A percentile compares a stretch with the other conserved stretches of the same genome.
Conservation (phyloP, 2,797 vertebrate genomes). For the Syngnathus rostellatus region DNA sequence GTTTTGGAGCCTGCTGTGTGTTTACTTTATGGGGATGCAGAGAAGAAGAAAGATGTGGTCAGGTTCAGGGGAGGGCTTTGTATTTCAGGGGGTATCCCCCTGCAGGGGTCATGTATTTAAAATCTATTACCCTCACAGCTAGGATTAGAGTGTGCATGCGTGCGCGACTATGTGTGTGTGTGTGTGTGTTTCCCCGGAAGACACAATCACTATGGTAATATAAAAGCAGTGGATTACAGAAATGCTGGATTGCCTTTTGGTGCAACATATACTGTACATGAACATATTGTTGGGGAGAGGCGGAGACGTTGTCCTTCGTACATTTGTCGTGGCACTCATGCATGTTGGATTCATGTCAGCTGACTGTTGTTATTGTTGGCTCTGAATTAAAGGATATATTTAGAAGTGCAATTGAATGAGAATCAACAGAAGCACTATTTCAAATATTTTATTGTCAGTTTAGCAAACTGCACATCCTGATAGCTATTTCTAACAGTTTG, state of each 20-base stretch:
- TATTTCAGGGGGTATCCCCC: slow-evolving; percentile 60
- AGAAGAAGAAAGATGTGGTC: slow-evolving; percentile 34
- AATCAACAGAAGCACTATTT: background rate
- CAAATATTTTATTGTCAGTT: background rate
- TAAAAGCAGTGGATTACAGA: slow-evolving; percentile 68
- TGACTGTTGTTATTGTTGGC: background rate
- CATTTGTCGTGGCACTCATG: background rate
- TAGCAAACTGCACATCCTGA: background rate
- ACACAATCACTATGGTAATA: slow-evolving; percentile 72
- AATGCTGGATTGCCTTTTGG: slow-evolving; percentile 51
- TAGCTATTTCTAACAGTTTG: background rate
- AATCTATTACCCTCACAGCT: slow-evolving; percentile 73
- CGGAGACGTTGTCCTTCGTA: background rate
- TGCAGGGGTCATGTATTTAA: slow-evolving; percentile 71
- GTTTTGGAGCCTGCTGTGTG: slow-evolving; percentile 24
- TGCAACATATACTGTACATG: slow-evolving; percentile 28
- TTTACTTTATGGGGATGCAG: slow-evolving; percentile 33
- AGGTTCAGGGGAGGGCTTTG: slow-evolving; percentile 53
- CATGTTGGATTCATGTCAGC: background rate
- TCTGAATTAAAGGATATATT: background rate
- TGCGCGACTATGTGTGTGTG: slow-evolving; percentile 28
- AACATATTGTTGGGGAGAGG: background rate
- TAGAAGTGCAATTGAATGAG: background rate
- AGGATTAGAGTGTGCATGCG: slow-evolving; percentile 61
- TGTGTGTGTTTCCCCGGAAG: slow-evolving; percentile 58